Evolutionary conservation across 2,113 vertebrate species (phyloP), one percentile per base, ranked within the genome.

Genomic region (Paratilapia polleni): DNA sequence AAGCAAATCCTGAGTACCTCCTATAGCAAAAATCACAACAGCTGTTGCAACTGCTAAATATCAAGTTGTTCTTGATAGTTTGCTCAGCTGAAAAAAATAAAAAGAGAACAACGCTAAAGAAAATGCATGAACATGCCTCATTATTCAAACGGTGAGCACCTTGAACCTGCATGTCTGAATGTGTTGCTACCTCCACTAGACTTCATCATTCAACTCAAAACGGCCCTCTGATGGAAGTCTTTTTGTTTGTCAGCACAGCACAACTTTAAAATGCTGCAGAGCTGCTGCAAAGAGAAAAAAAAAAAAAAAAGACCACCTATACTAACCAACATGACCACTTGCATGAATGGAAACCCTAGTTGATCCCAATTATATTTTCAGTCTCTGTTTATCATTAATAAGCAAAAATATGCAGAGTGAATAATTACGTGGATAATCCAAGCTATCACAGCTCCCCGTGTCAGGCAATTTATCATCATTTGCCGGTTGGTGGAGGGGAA

Each of bases 391-490:
- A 57, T 77, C 61, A 62, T 79, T 54, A n/a, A 43, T 73, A 73
- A 73, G 47, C 68, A 73, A 52, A 75, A 47, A 31, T 54, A 81
- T 60, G 52, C 84, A 80, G 41, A 47, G 73, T 76, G 41, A 76
- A 78, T 82, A 68, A 87, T 84, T 87, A 83, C 70, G 61, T 2
- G 56, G 41, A 78, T 76, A 78, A 85, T 88, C 57, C 64, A 20
- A 62, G 66, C 38, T 41, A 70, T 83, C 60, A 22, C 57, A 41
- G 64, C 76, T 81, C 75, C 20, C 43, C 13, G 61, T 57, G 49
- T 80, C 14, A 4, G 52, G 49, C 81, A 70, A 90, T 92, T 87
- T 73, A 88, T 92, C 88, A 90, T 88, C 28, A 77, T 36, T 22
- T 10, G n/a, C 17, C 20, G 43, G 49, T n/a, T n/a, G 22, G 15